Evolutionary conservation across 2,888 invertebrate genomes (phyloP).

Genomic region (Hypomecis punctinalis): DNA sequence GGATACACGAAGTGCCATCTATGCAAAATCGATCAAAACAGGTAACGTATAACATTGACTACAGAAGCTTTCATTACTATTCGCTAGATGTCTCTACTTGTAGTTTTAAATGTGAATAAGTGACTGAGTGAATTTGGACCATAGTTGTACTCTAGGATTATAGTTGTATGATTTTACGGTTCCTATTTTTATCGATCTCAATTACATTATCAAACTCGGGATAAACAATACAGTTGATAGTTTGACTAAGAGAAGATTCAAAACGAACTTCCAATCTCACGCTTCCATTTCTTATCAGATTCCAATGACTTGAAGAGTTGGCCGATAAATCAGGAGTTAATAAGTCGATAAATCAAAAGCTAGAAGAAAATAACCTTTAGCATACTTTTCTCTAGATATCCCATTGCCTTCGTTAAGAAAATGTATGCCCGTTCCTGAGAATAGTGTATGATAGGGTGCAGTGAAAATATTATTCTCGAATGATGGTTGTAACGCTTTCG

Average conservation of each 20-base stretch:
- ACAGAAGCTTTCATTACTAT: too few relatives aligned
- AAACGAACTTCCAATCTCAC: slow-evolving; percentile 43
- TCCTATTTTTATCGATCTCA: slow-evolving; percentile 31
- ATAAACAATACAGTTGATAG: slow-evolving; percentile 44
- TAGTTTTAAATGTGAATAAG: too few relatives aligned
- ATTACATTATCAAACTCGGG: slow-evolving; percentile 44
- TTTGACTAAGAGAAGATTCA: slow-evolving; percentile 40
- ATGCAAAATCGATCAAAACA: too few relatives aligned
- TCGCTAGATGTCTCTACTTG: too few relatives aligned
- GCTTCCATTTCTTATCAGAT: slow-evolving; percentile 42
- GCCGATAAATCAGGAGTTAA: slow-evolving; percentile 17
- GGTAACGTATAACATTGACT: too few relatives aligned
- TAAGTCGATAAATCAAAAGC: slow-evolving; percentile 40
- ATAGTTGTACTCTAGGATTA: too few relatives aligned
- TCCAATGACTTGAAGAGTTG: slow-evolving; percentile 37
- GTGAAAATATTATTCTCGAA: background rate
- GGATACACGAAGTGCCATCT: too few relatives aligned
- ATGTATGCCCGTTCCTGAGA: slow-evolving; percentile 45
- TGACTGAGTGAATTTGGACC: too few relatives aligned
- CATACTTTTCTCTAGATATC: slow-evolving; percentile 39
- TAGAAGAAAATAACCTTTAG: slow-evolving; percentile 42
- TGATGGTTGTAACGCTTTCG: too few relatives aligned
- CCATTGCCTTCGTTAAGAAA: slow-evolving; percentile 43
- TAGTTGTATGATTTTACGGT: background rate
- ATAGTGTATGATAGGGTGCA: slow-evolving; percentile 36